Conservation (phyloP, 2,797 vertebrate species). For the Tiaroga cobitis region DNA sequence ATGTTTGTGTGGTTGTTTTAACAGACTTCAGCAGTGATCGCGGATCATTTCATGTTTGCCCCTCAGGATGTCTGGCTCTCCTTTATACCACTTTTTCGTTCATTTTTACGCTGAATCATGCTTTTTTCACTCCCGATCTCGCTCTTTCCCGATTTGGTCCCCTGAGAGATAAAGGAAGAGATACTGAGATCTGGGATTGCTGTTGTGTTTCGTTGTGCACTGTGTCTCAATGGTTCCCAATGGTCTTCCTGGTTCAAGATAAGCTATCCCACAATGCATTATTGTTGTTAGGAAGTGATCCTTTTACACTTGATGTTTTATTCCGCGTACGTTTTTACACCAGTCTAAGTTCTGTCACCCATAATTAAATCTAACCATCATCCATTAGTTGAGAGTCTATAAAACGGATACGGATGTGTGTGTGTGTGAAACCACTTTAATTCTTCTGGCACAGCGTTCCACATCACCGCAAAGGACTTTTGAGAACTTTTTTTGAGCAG, state of each 20-base stretch:
- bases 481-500: constrained; percentile 18
- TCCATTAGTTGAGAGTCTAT: constrained; percentile 46
- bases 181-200: background rate
- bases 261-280: background rate
- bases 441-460: constrained; percentile 26
- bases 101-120: background rate
- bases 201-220: background rate
- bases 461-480: constrained; percentile 23
- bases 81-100: background rate
- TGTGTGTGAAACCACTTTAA: constrained; percentile 54
- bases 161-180: background rate
- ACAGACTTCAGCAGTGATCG: background rate
- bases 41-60: background rate
- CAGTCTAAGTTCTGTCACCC: constrained; percentile 28
- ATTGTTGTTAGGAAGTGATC: background rate
- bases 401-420: constrained; percentile 29
- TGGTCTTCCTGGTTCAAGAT: background rate
- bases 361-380: constrained; percentile 48
- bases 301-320: constrained; percentile 6
- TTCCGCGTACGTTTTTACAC: constrained; percentile 10
- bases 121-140: background rate
- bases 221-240: background rate
- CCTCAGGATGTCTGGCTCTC: background rate
- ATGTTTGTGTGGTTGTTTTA: constrained; percentile 6
- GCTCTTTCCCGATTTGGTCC: background rate